Evolutionary conservation across 2,113 vertebrate genomes (phyloP).

Genomic region (Mobula birostris): DNA sequence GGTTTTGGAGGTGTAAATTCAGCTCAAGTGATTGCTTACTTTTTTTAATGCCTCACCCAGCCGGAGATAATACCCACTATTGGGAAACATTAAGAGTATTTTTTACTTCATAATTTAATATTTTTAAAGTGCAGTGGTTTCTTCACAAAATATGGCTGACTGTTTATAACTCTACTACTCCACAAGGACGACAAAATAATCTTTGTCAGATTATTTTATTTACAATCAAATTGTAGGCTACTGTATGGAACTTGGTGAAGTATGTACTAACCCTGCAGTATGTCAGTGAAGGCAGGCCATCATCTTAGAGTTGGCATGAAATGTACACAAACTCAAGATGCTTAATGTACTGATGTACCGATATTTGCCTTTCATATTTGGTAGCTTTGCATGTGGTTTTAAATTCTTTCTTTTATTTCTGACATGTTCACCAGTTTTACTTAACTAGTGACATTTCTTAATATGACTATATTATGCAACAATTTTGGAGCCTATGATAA

Average conservation of each 20-base stretch:
- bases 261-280: not conserved
- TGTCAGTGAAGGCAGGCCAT: not conserved
- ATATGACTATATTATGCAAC: not conserved
- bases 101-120: not conserved
- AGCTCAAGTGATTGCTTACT: not conserved
- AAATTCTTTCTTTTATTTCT: not conserved
- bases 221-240: not conserved
- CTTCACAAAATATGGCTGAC: not conserved
- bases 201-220: not conserved
- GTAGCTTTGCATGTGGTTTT: not conserved
- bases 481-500: not conserved
- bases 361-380: not conserved
- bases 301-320: not conserved
- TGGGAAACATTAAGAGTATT: not conserved
- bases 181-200: not conserved
- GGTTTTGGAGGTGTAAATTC: not conserved
- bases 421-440: not conserved
- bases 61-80: not conserved
- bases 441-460: not conserved
- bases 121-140: not conserved
- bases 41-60: not conserved
- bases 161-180: not conserved
- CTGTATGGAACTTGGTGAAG: not conserved
- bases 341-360: not conserved
- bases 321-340: not conserved